Percentiles rank a stretch among this genome's conserved stretches.
Conservation (phyloP, 2,888 invertebrate species). For the Apodemia zela region DNA sequence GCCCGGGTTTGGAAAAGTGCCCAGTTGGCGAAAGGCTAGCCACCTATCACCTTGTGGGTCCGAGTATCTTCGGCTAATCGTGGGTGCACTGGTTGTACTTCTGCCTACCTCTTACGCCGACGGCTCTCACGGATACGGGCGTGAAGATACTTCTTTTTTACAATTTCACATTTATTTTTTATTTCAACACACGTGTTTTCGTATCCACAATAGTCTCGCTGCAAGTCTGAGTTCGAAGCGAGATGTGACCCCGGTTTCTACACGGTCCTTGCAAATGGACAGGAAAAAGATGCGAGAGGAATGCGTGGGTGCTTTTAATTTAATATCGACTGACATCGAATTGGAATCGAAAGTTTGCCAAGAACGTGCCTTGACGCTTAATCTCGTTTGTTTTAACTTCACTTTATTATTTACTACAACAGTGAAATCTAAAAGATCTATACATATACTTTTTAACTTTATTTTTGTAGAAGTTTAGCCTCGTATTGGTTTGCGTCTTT, state of each 20-base stretch:
- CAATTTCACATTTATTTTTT: neutral
- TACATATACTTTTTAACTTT: no score
- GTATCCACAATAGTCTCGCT: slow-evolving; percentile 48
- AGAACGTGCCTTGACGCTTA: slow-evolving; percentile 68
- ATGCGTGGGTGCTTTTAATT: slow-evolving; percentile 80
- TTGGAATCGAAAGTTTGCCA: slow-evolving; percentile 75
- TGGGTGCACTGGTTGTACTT: no score
- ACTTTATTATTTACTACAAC: slow-evolving; percentile 22
- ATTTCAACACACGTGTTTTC: slow-evolving; percentile 9
- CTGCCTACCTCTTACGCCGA: no score
- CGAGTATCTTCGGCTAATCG: no score
- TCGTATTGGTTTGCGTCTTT: no score
- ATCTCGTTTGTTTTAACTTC: slow-evolving; percentile 50
- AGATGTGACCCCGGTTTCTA: slow-evolving; percentile 73
- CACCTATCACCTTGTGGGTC: no score
- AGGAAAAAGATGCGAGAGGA: slow-evolving; percentile 78
- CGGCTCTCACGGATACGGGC: no score
- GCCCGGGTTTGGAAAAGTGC: no score
- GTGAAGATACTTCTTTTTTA: no score
- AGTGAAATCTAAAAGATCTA: no score
- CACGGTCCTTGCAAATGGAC: slow-evolving; percentile 79
- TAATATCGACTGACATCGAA: slow-evolving; percentile 79
- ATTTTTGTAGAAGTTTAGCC: no score
- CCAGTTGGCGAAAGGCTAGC: no score
- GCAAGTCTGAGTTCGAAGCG: slow-evolving; percentile 44